Conservation (phyloP, 2,113 vertebrate genomes). For the Gobio gobio region DNA sequence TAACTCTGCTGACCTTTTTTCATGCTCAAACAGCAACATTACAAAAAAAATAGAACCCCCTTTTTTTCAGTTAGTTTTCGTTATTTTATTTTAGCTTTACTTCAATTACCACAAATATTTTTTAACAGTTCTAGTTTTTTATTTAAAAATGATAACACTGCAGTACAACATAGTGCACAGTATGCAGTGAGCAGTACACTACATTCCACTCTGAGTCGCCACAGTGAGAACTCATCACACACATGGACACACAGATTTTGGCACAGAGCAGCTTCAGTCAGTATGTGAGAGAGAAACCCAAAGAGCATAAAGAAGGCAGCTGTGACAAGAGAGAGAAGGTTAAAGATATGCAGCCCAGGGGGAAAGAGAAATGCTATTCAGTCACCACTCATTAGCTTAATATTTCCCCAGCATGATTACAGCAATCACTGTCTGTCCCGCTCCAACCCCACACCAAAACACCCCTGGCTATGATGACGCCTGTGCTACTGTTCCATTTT, state of each 20-base stretch:
- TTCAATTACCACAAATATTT: no score
- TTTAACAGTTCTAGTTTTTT: background rate
- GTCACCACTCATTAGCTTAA: constrained; percentile 42
- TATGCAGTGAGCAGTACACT: background rate
- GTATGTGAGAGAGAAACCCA: constrained; percentile 16
- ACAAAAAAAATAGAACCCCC: no score
- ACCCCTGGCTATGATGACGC: constrained; percentile 14
- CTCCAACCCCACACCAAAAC: background rate
- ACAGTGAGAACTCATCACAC: constrained; percentile 17
- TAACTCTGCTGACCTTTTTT: no score
- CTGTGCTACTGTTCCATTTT: constrained; percentile 5
- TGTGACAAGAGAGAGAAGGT: constrained; percentile 32
- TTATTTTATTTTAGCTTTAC: no score
- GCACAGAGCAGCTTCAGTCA: constrained; percentile 35
- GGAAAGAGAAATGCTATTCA: constrained; percentile 26
- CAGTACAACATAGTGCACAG: background rate
- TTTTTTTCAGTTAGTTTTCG: no score
- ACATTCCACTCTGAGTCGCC: background rate
- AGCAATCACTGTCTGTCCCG: constrained; percentile 36
- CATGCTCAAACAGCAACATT: no score
- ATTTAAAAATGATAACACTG: background rate
- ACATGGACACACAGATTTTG: constrained; percentile 26
- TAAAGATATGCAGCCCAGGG: constrained; percentile 22
- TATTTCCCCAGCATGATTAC: constrained; percentile 41
- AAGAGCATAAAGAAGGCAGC: constrained; percentile 31